Conservation (phyloP, 2,888 invertebrate genomes). For the Cremastobaeus sp. region DNA sequence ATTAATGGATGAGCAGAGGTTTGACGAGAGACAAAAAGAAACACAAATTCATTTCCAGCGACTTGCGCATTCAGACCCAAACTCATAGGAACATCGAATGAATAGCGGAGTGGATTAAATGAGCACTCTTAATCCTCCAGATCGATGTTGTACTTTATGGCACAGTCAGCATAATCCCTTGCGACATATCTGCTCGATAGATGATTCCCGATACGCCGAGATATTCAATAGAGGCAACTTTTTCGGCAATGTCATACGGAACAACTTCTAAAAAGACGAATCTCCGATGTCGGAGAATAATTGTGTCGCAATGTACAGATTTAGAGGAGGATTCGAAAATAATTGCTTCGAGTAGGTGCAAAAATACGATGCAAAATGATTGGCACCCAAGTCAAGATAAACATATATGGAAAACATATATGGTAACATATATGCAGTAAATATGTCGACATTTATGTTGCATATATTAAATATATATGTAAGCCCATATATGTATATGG, state of each 20-base stretch:
- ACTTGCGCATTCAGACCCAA: conserved; percentile 18
- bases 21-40: conserved; percentile 48
- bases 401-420: too few relatives aligned
- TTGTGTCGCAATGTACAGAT: too few relatives aligned
- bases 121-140: conserved; percentile 38
- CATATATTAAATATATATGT: too few relatives aligned
- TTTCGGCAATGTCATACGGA: not conserved
- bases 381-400: too few relatives aligned
- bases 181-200: conserved; percentile 26
- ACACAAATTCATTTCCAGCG: conserved; percentile 38
- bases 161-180: conserved; percentile 23
- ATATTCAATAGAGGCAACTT: conserved; percentile 2
- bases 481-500: too few relatives aligned
- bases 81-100: conserved; percentile 31
- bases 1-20: conserved; percentile 53
- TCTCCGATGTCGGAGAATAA: too few relatives aligned
- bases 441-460: too few relatives aligned
- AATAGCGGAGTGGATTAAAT: conserved; percentile 47
- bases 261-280: not conserved
- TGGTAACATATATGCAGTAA: too few relatives aligned
- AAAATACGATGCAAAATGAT: too few relatives aligned
- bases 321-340: too few relatives aligned
- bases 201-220: conserved; percentile 13
- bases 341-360: too few relatives aligned
- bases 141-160: conserved; percentile 33